A percentile compares a stretch with the other conserved stretches of the same genome.
These are phyloP conservation scores for Antheraea assamensis DNA, from an alignment of 2,888 invertebrate genomes.

Conservation along the genomic window DNA sequence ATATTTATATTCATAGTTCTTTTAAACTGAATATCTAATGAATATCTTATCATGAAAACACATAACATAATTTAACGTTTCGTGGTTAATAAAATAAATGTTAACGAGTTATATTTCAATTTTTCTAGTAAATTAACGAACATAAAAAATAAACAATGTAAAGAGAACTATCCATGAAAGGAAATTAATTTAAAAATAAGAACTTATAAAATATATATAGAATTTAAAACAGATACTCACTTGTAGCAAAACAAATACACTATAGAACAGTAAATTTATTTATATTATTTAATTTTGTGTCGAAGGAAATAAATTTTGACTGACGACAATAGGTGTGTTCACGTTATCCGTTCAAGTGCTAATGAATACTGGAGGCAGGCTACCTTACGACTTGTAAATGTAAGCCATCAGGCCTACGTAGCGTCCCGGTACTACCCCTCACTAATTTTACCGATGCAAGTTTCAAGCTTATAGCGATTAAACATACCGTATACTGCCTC, in stretches of 20 bases:
- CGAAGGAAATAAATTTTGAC: slow-evolving; percentile 29
- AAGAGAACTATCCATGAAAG: neutral
- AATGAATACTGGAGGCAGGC: slow-evolving; percentile 55
- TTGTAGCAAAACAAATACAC: slow-evolving; percentile 22
- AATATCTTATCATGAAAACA: neutral
- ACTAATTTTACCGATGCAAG: slow-evolving; percentile 47
- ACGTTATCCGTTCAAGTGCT: slow-evolving; percentile 54
- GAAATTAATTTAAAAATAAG: neutral
- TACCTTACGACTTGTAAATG: slow-evolving; percentile 46
- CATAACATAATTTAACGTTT: no score
- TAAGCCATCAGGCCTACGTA: slow-evolving; percentile 37
- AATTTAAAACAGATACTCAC: slow-evolving; percentile 29
- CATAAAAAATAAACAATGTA: neutral
- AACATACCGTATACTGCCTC: neutral
- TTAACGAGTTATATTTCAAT: neutral
- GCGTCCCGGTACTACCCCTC: slow-evolving; percentile 50
- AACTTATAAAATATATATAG: neutral
- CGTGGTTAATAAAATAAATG: no score
- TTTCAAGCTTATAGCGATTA: slow-evolving; percentile 37
- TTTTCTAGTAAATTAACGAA: neutral
- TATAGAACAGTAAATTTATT: slow-evolving; percentile 26
- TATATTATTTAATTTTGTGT: slow-evolving; percentile 16
- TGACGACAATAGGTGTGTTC: slow-evolving; percentile 47
- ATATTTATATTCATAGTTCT: neutral
- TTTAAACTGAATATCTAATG: neutral